These are phyloP conservation scores for Oxyteleia sp. DNA, from an alignment of 2,888 invertebrate genomes.

Conservation along the genomic window DNA sequence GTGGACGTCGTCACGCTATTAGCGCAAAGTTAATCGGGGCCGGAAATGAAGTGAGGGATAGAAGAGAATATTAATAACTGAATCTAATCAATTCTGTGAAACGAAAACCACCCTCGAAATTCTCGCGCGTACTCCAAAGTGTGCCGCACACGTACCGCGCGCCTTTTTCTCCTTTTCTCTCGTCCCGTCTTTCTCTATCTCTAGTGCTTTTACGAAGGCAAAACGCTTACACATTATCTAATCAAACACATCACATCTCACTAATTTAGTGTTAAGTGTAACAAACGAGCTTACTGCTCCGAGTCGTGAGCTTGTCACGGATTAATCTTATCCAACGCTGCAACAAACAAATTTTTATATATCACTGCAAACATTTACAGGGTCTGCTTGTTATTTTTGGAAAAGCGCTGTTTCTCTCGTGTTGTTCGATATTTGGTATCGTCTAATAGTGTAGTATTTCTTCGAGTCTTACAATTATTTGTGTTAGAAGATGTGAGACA, in stretches of 20 bases:
- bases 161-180: slow-evolving; percentile 44
- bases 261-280: slow-evolving; percentile 84
- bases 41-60: slow-evolving; percentile 87
- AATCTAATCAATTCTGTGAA: slow-evolving; percentile 87
- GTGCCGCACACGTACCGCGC: slow-evolving; percentile 48
- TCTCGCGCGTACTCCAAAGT: slow-evolving; percentile 67
- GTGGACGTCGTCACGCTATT: slow-evolving; percentile 86
- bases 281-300: slow-evolving; percentile 73
- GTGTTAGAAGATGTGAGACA: too few species aligned
- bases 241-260: slow-evolving; percentile 85
- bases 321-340: too few species aligned
- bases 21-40: slow-evolving; percentile 85
- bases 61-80: slow-evolving; percentile 87
- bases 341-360: too few species aligned
- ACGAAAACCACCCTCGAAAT: slow-evolving; percentile 82
- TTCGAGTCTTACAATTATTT: too few species aligned
- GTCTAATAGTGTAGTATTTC: too few species aligned
- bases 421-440: too few species aligned
- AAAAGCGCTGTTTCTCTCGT: too few species aligned
- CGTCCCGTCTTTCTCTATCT: slow-evolving; percentile 33
- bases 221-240: slow-evolving; percentile 81
- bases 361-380: too few species aligned
- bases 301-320: too few species aligned
- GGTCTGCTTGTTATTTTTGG: too few species aligned
- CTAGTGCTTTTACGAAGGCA: slow-evolving; percentile 63